Evolutionary conservation across 2,888 invertebrate genomes (phyloP).

Genomic region (Hirtodrosophila duncani): DNA sequence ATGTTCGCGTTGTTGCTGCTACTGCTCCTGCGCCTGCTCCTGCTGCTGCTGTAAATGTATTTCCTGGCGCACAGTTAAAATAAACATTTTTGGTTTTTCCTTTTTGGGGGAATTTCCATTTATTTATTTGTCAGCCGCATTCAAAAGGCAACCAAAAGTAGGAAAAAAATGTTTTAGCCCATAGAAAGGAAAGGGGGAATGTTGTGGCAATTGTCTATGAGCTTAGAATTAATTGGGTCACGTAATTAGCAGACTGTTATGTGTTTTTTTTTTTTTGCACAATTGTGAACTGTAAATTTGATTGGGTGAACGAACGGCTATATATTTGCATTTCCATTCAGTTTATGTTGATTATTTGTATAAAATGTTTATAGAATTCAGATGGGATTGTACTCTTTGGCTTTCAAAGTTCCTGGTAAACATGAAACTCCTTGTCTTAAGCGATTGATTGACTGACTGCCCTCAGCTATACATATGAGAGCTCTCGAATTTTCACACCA

Average conservation of each 20-base stretch:
- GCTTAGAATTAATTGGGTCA: constrained; percentile 64
- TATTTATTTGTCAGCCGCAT: constrained; percentile 1
- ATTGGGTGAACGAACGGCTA: no score
- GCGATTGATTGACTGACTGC: no score
- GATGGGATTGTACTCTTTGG: no score
- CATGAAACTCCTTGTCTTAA: no score
- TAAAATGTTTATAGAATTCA: no score
- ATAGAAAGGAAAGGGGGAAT: constrained; percentile 27
- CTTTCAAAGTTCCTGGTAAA: no score
- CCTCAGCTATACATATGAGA: no score
- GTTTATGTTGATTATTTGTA: no score
- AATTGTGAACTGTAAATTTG: constrained; percentile 15
- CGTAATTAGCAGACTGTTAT: constrained; percentile 56
- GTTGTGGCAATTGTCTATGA: constrained; percentile 18
- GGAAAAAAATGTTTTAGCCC: constrained; percentile 41
- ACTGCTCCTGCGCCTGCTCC: not conserved
- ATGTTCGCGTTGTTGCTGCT: constrained; percentile 30
- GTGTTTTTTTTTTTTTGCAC: constrained; percentile 23
- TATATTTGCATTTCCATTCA: no score
- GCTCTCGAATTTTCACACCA: no score
- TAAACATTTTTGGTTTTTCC: constrained; percentile 58
- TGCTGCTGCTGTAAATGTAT: constrained; percentile 45
- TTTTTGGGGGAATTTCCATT: constrained; percentile 2
- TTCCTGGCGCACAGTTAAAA: constrained; percentile 63
- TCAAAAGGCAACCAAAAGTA: constrained; percentile 18